These are phyloP conservation scores for Synanceia verrucosa DNA, from an alignment of 2,797 vertebrate species.

Conservation along the genomic window DNA sequence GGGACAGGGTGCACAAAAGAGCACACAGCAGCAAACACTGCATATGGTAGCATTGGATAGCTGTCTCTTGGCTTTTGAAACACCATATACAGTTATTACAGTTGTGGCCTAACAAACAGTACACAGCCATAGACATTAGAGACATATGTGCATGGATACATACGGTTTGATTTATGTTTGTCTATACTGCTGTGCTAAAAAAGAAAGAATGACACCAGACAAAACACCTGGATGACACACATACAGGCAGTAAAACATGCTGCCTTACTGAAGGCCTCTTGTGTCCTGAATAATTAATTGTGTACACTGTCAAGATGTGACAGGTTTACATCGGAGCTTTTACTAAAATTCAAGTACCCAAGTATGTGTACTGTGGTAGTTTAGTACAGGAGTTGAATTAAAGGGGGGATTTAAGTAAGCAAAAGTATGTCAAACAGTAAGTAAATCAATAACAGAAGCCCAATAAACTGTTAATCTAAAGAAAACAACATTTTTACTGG, in stretches of 20 bases:
- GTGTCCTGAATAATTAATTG: slow-evolving; percentile 22
- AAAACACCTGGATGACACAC: slow-evolving; percentile 47
- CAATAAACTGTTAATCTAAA: background rate
- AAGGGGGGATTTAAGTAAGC: background rate
- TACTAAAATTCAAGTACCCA: background rate
- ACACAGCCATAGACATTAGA: slow-evolving; percentile 12
- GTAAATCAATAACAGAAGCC: background rate
- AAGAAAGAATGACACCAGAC: slow-evolving; percentile 22
- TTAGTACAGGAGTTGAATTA: background rate
- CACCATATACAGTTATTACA: slow-evolving; percentile 2
- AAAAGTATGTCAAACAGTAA: background rate
- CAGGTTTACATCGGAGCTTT: background rate
- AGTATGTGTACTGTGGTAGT: background rate
- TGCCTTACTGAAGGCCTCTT: background rate
- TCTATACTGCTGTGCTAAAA: slow-evolving; percentile 11
- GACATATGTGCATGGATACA: background rate
- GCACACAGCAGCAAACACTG: slow-evolving; percentile 7
- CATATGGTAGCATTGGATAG: background rate
- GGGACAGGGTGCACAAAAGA: slow-evolving; percentile 23
- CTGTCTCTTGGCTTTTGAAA: slow-evolving; percentile 1
- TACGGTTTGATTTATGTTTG: slow-evolving; percentile 15
- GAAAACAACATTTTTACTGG: background rate
- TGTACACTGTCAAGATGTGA: slow-evolving; percentile 3
- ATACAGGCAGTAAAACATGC: background rate
- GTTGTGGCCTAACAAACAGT: slow-evolving; percentile 8